A percentile compares a stretch with the other conserved stretches of the same genome.
These are phyloP conservation scores for Ciona savignyi DNA, from an alignment of 23 tunicate genomes.

Conservation along the genomic window DNA sequence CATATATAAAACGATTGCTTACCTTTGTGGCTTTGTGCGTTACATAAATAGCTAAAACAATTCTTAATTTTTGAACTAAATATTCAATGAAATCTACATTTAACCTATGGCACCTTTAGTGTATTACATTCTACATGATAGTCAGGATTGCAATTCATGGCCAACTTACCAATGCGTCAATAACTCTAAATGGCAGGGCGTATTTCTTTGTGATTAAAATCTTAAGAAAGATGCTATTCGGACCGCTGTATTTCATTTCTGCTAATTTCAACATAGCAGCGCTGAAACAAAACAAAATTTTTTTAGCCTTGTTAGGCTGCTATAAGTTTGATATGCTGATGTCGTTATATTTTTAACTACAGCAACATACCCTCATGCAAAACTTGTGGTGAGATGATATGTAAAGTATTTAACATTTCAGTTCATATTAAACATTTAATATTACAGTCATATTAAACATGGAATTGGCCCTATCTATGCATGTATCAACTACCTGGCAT, in stretches of 20 bases:
- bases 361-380: no score
- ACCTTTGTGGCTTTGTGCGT: no score
- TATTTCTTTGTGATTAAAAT: conserved; percentile 74
- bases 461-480: no score
- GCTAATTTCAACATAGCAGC: conserved; percentile 87
- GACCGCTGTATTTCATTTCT: conserved; percentile 88
- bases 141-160: not conserved
- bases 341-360: no score
- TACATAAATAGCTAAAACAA: not conserved
- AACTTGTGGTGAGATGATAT: no score
- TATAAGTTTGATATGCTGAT: no score
- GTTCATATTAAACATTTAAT: conserved; percentile 1
- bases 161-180: conserved; percentile 79
- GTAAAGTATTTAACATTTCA: no score
- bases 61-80: not conserved
- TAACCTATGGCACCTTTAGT: no score
- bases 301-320: no score
- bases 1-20: not conserved
- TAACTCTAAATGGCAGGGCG: conserved; percentile 84
- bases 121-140: not conserved
- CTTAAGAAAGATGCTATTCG: conserved; percentile 69
- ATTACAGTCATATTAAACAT: no score
- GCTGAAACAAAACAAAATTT: conserved; percentile 31
- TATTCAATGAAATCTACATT: conserved; percentile 3
- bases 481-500: conserved; percentile 29